Base-by-base conservation (phyloP, 2,797 vertebrate species). In the Anniella stebbinsi region DNA sequence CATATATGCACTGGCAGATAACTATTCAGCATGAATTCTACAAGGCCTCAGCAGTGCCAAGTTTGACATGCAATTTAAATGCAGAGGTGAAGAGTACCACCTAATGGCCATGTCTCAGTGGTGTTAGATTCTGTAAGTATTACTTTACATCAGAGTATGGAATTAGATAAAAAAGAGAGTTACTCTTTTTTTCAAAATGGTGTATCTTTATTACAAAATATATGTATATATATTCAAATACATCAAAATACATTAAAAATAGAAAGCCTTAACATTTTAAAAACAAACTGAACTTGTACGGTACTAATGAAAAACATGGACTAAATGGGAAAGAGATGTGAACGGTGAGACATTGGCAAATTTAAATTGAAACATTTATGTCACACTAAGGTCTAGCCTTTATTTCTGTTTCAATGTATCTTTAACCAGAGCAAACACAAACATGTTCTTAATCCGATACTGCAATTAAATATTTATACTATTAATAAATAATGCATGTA, bases 381-480 rank as follows among this genome's bases (percentile, higher is more conserved):
- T n/a, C 57, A 2, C 67, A 25, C 75, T 89, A n/a, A 48, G 72
- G 84, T 51, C 69, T 85, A 90, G 70, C 21, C 90, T 66, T 91
- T 94, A 80, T 67, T 76, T 94, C 92, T 94, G 84, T 93, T 70
- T 86, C 91, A 92, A 93, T 84, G 93, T 94, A 96, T 95, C 92
- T n/a, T 91, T 93, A 95, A 84, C 82, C 90, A 88, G 91, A 93
- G 91, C 72, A 94, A 94, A 94, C 80, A 80, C 93, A 93, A 80
- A 36, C 84, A 69, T 94, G 87, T 86, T 95, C 96, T 96, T 94
- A 96, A 98, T 95, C 84, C 82, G 96, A 97, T 96, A 95, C 92
- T 88, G 89, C 91, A 92, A 92, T 97, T 94, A 97, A 97, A 95
- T 89, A 97, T 97, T 96, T 83, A 97, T 93, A 90, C 93, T 90